phyloP scores from a whole-genome alignment of 2,888 invertebrate genomes.

The Gnatocerus cornutus region DNA sequence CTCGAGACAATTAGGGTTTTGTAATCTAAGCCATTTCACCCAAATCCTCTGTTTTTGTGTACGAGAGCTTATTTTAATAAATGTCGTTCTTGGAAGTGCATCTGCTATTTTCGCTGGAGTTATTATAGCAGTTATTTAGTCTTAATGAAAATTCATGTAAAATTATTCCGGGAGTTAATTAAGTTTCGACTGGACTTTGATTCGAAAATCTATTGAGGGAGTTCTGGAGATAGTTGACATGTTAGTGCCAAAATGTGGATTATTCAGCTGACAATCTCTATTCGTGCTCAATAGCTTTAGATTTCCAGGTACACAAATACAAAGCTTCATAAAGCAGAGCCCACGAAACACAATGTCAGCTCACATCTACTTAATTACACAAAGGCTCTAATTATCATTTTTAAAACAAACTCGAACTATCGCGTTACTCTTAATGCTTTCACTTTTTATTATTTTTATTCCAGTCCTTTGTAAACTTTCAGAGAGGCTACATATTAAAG shows the following conservation, averaged over 20 bases:
- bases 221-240: constrained; percentile 7
- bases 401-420: no score
- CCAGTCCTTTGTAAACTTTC: no score
- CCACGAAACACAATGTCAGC: no score
- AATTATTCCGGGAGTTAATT: neutral
- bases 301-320: neutral
- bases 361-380: no score
- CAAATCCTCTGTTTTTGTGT: neutral
- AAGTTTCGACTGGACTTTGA: neutral
- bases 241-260: constrained; percentile 15
- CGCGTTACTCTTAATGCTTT: no score
- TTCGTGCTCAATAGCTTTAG: constrained; percentile 13
- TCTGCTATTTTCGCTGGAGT: neutral
- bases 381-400: no score
- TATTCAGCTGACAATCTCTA: constrained; percentile 27
- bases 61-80: neutral
- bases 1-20: constrained; percentile 10
- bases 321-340: no score
- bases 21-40: neutral
- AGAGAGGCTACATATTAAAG: neutral
- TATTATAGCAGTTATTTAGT: neutral
- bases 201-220: constrained; percentile 3
- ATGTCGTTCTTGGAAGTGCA: neutral
- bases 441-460: no score
- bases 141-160: constrained; percentile 3